Base-by-base conservation (phyloP, 2,113 vertebrate genomes). In the Lepus americanus region DNA sequence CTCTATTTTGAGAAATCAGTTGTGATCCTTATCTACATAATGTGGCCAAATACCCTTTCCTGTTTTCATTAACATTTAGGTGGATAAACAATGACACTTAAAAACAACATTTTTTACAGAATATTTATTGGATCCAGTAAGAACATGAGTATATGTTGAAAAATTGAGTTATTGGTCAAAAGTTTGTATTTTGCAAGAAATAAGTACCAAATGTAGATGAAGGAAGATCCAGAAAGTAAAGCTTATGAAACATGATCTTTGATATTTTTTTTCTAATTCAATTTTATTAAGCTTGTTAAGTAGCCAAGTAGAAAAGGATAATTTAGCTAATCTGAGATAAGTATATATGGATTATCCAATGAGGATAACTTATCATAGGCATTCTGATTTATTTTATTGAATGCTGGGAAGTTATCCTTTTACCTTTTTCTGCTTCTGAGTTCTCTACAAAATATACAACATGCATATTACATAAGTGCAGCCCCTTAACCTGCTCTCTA, bases 1-100 rank as follows among this genome's bases (percentile, higher is more conserved):
- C 93, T 94, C 66, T 90, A 19, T 95, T 93, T 95, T 92, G 36
- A 44, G 84, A 95, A 77, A 78, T 66, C 1, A 33, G 81, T 85
- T 36, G 8, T 90, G 39, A 92, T 85, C 27, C 51, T 12, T 85
- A 16, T 73, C 74, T 77, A 55, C 6, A 64, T 0, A n/a, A 13
- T 85, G 77, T 92, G 51, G 5, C 19, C 29, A 83, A 81, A 73
- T 64, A 61, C 23, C 1, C 7, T 92, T 74, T 78, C 19, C 20
- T 82, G 9, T 85, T 95, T 92, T 51, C 25, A 2, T 77, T 95
- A 77, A 36, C 14, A 22, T 95, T 91, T 91, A 77, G 12, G 17
- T 92, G n/a, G 8, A 27, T 13, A 90, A 80, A 31, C 19, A 61
- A 74, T 53, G 19, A 49, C 78, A 67, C 10, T 4, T 29, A 83